Conservation (phyloP, 2,888 invertebrate species). For the Rhingia campestris region DNA sequence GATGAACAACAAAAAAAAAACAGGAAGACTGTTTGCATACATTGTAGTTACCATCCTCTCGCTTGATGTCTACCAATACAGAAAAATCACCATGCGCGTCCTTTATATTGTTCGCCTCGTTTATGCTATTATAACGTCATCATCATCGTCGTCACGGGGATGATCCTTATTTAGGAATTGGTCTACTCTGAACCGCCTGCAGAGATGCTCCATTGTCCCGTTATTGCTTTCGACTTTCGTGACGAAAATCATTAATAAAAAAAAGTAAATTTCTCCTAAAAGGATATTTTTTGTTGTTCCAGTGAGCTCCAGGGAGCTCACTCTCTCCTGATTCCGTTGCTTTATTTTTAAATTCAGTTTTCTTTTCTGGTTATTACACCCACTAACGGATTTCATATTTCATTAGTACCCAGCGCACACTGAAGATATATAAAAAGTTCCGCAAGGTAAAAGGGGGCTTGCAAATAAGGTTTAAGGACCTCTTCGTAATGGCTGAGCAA, state of each 20-base stretch:
- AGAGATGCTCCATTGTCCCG: slow-evolving; percentile 37
- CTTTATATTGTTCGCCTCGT: slow-evolving; percentile 15
- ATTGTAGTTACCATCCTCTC: slow-evolving; percentile 25
- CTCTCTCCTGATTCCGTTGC: slow-evolving; percentile 36
- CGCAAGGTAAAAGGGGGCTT: not conserved
- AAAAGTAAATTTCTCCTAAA: slow-evolving; percentile 52
- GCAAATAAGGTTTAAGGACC: slow-evolving; percentile 50
- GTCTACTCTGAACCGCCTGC: slow-evolving; percentile 25
- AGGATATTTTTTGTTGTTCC: slow-evolving; percentile 37
- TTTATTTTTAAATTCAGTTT: slow-evolving; percentile 53
- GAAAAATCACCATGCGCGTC: slow-evolving; percentile 34
- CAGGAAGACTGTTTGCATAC: slow-evolving; percentile 60
- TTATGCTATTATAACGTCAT: slow-evolving; percentile 17
- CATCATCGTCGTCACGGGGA: slow-evolving; percentile 5
- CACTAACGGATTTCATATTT: slow-evolving; percentile 55
- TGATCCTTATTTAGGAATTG: slow-evolving; percentile 14
- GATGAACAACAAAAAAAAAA: slow-evolving; percentile 8
- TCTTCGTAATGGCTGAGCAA: slow-evolving; percentile 21
- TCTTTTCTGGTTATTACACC: slow-evolving; percentile 56
- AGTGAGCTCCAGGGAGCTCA: not conserved
- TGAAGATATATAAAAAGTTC: slow-evolving; percentile 11
- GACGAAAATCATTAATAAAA: slow-evolving; percentile 62
- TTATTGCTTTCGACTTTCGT: slow-evolving; percentile 56
- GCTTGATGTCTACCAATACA: slow-evolving; percentile 29
- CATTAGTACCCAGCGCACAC: slow-evolving; percentile 24